phyloP scores from a whole-genome alignment of 2,888 invertebrate species.

The Apamea epomidion region DNA sequence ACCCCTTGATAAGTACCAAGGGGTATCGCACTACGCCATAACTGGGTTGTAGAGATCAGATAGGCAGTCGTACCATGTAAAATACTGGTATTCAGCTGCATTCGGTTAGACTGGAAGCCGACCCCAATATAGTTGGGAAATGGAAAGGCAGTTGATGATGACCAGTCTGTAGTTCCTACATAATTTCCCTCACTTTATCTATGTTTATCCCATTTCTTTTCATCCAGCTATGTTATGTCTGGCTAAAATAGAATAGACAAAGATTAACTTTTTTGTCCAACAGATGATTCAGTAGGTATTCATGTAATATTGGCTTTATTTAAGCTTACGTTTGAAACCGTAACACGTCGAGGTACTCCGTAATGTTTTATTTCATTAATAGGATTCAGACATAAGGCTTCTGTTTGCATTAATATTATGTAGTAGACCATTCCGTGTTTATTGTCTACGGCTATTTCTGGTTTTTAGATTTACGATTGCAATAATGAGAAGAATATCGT shows the following conservation, averaged over 20 bases:
- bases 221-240: background rate
- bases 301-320: constrained; percentile 48
- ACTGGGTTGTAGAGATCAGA: no score
- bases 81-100: no score
- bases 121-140: no score
- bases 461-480: background rate
- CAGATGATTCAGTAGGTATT: constrained; percentile 19
- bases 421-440: constrained; percentile 31
- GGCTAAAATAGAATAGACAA: constrained; percentile 8
- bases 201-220: background rate
- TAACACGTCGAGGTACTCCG: constrained; percentile 41
- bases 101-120: no score
- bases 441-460: constrained; percentile 1
- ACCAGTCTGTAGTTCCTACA: no score
- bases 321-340: constrained; percentile 46
- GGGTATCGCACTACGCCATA: no score
- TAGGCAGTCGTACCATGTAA: no score
- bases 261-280: background rate
- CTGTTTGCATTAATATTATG: constrained; percentile 53
- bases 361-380: constrained; percentile 69
- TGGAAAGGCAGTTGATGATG: no score
- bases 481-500: no score
- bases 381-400: constrained; percentile 69
- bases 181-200: background rate
- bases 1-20: no score